Conservation (phyloP, 2,888 invertebrate genomes). For the Panorpa germanica region DNA sequence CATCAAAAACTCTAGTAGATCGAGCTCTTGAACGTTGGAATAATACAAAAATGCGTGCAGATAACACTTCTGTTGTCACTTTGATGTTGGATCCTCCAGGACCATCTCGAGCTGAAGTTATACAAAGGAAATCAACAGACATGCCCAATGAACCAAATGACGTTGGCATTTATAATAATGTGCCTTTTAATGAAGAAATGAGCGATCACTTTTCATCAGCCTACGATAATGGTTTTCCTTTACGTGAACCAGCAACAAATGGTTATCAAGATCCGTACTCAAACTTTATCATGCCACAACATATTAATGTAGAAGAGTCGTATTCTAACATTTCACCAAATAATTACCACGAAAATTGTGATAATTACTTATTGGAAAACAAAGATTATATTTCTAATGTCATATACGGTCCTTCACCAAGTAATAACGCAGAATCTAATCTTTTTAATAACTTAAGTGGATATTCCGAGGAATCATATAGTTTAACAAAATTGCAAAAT, state of each 20-base stretch:
- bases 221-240: slow-evolving; percentile 10
- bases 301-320: too few species aligned
- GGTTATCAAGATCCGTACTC: slow-evolving; percentile 2
- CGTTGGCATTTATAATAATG: too few species aligned
- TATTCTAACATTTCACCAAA: too few species aligned
- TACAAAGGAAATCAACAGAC: slow-evolving; percentile 24
- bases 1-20: slow-evolving; percentile 76
- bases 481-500: too few species aligned
- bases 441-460: too few species aligned
- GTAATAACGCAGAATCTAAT: too few species aligned
- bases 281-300: neutral
- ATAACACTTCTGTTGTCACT: slow-evolving; percentile 86
- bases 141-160: slow-evolving; percentile 7
- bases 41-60: slow-evolving; percentile 71
- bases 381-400: too few species aligned
- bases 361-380: too few species aligned
- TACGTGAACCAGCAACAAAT: slow-evolving; percentile 5
- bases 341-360: too few species aligned
- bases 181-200: too few species aligned
- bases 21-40: slow-evolving; percentile 70
- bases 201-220: slow-evolving; percentile 9
- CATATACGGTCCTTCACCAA: too few species aligned
- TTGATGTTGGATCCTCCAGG: slow-evolving; percentile 82
- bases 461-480: too few species aligned
- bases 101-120: slow-evolving; percentile 48